A percentile compares a stretch with the other conserved stretches of the same genome.
phyloP scores from a whole-genome alignment of 1,140 invertebrate genomes.

The Bombus impatiens region DNA sequence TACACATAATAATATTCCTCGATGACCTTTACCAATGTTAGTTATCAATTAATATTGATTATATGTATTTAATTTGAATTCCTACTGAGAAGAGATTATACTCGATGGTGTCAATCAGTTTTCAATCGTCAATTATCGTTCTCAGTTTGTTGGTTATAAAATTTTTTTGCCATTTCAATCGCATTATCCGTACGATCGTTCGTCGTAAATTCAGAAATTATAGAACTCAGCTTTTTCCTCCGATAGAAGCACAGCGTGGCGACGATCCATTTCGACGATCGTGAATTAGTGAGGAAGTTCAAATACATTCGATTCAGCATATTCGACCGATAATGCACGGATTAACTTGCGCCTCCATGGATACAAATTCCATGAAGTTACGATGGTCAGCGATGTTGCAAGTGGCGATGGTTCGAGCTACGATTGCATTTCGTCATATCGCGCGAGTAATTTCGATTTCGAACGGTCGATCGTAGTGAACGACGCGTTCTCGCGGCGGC shows the following conservation, averaged over 20 bases:
- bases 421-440: neutral
- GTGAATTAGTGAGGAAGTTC: slow-evolving; percentile 29
- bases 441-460: slow-evolving; percentile 15
- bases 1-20: slow-evolving; percentile 15
- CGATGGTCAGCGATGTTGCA: slow-evolving; percentile 20
- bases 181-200: neutral
- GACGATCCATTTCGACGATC: neutral
- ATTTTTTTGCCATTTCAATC: neutral
- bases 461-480: slow-evolving; percentile 1
- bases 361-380: neutral
- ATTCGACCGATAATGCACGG: neutral
- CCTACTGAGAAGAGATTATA: neutral
- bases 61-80: too few relatives aligned
- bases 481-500: neutral
- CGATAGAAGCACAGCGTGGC: neutral
- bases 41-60: neutral
- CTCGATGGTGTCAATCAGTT: neutral
- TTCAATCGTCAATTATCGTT: neutral
- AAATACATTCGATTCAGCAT: slow-evolving; percentile 34
- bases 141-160: neutral
- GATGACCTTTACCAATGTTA: neutral
- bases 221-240: neutral
- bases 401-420: neutral
- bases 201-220: neutral
- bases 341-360: slow-evolving; percentile 23